Percentiles rank a stretch among this genome's conserved stretches.
Conservation (phyloP, 2,888 invertebrate species). For the Sarcophaga subvicina region DNA sequence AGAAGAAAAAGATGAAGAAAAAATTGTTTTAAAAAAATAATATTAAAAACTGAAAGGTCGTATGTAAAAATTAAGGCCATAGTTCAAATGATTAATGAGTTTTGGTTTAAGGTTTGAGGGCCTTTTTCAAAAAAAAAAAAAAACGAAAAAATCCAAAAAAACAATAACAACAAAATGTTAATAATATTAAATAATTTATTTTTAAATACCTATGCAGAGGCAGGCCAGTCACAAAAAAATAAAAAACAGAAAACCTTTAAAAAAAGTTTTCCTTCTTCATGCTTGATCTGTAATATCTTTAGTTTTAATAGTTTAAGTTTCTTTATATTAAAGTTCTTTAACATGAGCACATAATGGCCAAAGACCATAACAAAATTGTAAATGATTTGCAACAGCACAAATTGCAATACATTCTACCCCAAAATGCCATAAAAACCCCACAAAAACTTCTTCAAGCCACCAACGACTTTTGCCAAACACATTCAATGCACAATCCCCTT, state of each 20-base stretch:
- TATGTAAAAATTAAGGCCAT: slow-evolving; percentile 55
- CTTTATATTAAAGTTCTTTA: slow-evolving; percentile 42
- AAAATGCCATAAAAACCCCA: slow-evolving; percentile 21
- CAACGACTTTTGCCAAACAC: slow-evolving; percentile 44
- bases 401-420: slow-evolving; percentile 33
- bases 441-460: slow-evolving; percentile 34
- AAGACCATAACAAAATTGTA: slow-evolving; percentile 71
- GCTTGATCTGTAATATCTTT: slow-evolving; percentile 26
- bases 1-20: neutral
- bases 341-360: slow-evolving; percentile 60
- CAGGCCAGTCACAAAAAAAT: slow-evolving; percentile 1
- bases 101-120: slow-evolving; percentile 45
- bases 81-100: slow-evolving; percentile 66
- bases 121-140: slow-evolving; percentile 22
- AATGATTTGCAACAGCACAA: slow-evolving; percentile 70
- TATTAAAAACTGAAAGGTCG: slow-evolving; percentile 46
- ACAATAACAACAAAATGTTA: slow-evolving; percentile 5
- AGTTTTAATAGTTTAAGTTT: slow-evolving; percentile 3
- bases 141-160: neutral
- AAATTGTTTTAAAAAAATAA: neutral
- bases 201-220: slow-evolving; percentile 21
- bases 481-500: neutral
- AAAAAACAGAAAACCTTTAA: neutral
- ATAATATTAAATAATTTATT: slow-evolving; percentile 20
- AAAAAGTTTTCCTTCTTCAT: slow-evolving; percentile 2